Evolutionary conservation across 2,113 vertebrate genomes (phyloP), one percentile per base, ranked within the genome.

Genomic region (Connochaetes taurinus): DNA sequence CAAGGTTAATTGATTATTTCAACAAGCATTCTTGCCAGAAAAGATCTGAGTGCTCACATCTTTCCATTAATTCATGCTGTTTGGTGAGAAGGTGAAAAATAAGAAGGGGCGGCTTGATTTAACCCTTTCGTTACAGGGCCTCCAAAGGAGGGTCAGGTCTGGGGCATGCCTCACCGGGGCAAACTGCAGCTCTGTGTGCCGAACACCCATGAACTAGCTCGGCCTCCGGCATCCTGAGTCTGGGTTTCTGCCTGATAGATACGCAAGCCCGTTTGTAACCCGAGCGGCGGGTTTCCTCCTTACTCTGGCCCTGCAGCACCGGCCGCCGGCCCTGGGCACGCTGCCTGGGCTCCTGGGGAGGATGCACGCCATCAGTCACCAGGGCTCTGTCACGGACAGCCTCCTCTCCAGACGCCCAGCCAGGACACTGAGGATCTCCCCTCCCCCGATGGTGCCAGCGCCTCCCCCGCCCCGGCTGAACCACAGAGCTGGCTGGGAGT

Each of bases 1-100:
- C 98, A 97, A 98, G 98, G 98, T 99, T 99, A 99, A 99, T 98
- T 99, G 98, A 99, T 99, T 99, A 98, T 99, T 99, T 99, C 98
- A 98, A 98, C 98, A 98, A 95, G 98, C 97, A 96, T 97, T 98
- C 98, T 97, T 98, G 97, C 98, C 98, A 98, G 98, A 96, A 98
- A 98, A 98, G 98, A 99, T 96, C 98, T 97, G 98, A 98, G 98
- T 9, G 87, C 98, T 98, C 96, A 97, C 96, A 98, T 98, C 98
- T 98, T 98, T 98, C 98, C 98, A 98, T 98, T 98, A 98, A 98
- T 98, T 98, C 98, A 97, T 58, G 96, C 98, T 98, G 97, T 98
- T 98, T 96, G 96, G 97, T 96, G 97, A 98, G 92, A 97, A 92
- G 81, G 95, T 98, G 78, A 94, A 96, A 98, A 98, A 92, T 13